Base-by-base conservation (phyloP, 53 echinoderm and acorn worm genomes). In the Echinometra lucunter region DNA sequence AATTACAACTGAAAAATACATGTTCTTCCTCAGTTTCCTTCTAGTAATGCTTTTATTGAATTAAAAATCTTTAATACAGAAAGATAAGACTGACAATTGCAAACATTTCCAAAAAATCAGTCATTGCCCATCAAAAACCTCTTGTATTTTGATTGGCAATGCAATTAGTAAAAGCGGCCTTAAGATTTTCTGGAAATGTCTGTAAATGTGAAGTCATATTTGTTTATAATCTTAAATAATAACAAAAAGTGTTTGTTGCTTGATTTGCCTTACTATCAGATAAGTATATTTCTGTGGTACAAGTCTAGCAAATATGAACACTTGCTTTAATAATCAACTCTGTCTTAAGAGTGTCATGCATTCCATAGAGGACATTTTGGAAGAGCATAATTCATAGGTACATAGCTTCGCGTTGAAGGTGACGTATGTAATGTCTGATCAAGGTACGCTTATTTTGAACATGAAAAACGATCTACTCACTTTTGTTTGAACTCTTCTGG, bases 381-480 rank as follows among this genome's bases (percentile, higher is more conserved):
- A 81, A 81, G 81, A 81, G 44, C 81, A 81, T 18, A 44, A 81
- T 81, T 40, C 23, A 23, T 23, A 42, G 23, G 7, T 42, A 44
- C 28, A 15, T 19, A 63, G 27, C 1, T 74, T 81, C 81, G 81
- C 81, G 45, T 44, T 57, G 60, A 91, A 91, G 66, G 91, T 91
- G 91, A 91, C 38, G 91, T 91, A 91, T 91, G 91, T 58, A 91
- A 58, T 91, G 37, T 37, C 60, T 91, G 91, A 66, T 58, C 91
- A 27, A 63, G 21, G 91, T 91, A 38, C 17, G 88, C 88, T 53
- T 57, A 81, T 23, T 53, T 57, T 25, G 3, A 88, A 57, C 27
- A 28, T 44, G 44, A 57, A 57, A 94, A 34, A 32, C 28, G 66
- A 45, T 37, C 10, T 12, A 44, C 81, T 81, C 81, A 40, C 44